Percentiles rank a stretch among this genome's conserved stretches.
Evolutionary conservation across 2,113 vertebrate species (phyloP).

Genomic region (Phoenicopterus ruber): DNA sequence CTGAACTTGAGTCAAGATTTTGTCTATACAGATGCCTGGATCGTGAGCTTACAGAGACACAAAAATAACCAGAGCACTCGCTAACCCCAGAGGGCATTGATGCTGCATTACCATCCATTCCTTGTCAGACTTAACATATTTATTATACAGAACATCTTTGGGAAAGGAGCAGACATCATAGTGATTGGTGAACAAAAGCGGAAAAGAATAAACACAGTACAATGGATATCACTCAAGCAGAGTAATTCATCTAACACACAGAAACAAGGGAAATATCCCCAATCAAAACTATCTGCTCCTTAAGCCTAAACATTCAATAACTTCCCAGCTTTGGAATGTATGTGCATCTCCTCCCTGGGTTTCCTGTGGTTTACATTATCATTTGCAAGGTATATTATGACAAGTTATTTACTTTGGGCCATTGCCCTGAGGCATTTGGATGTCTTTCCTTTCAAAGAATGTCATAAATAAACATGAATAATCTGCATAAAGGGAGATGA

Average conservation of each 20-base stretch:
- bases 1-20: background rate
- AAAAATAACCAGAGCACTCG: slow-evolving; percentile 50
- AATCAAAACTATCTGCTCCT: slow-evolving; percentile 63
- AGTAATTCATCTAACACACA: slow-evolving; percentile 28
- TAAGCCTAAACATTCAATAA: slow-evolving; percentile 66
- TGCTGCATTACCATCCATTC: slow-evolving; percentile 41
- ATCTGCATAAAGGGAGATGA: slow-evolving; percentile 59
- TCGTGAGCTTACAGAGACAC: background rate
- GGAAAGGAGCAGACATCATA: slow-evolving; percentile 18
- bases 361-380: slow-evolving; percentile 54
- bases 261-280: slow-evolving; percentile 52
- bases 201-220: slow-evolving; percentile 49
- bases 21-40: background rate
- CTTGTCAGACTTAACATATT: slow-evolving; percentile 31
- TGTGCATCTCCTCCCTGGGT: slow-evolving; percentile 42
- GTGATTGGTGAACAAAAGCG: slow-evolving; percentile 50
- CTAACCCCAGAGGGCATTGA: slow-evolving; percentile 49
- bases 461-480: slow-evolving; percentile 56
- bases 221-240: slow-evolving; percentile 26
- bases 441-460: slow-evolving; percentile 31
- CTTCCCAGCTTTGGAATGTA: slow-evolving; percentile 57
- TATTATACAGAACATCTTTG: slow-evolving; percentile 43
- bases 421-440: slow-evolving; percentile 2
- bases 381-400: slow-evolving; percentile 68
- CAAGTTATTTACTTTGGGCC: slow-evolving; percentile 58